These are phyloP conservation scores for Drosophila ananassae DNA, from an alignment of 1,140 invertebrate genomes.

Conservation along the genomic window DNA sequence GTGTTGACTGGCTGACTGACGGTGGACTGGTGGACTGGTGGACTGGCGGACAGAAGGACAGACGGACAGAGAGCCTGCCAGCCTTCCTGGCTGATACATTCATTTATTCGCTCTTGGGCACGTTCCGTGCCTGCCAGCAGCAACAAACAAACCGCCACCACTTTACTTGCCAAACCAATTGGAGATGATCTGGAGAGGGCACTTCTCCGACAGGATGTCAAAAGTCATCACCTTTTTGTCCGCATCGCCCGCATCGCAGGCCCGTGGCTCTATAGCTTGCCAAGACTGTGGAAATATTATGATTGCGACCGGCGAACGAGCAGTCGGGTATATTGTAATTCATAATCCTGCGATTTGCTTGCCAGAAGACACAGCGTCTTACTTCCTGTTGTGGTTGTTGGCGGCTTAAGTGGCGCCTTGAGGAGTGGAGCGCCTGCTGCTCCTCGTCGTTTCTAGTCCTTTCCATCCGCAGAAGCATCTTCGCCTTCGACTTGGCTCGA, in stretches of 20 bases:
- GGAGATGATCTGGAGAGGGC: slow-evolving; percentile 42
- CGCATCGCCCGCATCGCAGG: slow-evolving; percentile 22
- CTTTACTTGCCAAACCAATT: slow-evolving; percentile 69
- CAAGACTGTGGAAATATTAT: slow-evolving; percentile 78
- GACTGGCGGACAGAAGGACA: slow-evolving; percentile 23
- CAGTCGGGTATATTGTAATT: slow-evolving; percentile 77
- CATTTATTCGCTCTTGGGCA: slow-evolving; percentile 67
- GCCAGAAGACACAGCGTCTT: slow-evolving; percentile 77
- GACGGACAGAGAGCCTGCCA: slow-evolving; percentile 30
- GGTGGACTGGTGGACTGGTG: slow-evolving; percentile 18
- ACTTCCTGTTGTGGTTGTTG: slow-evolving; percentile 67
- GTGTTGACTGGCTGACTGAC: slow-evolving; percentile 11
- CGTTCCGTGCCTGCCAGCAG: slow-evolving; percentile 41
- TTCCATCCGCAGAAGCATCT: slow-evolving; percentile 5
- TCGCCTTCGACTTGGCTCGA: slow-evolving; percentile 38
- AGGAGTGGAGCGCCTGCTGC: not conserved
- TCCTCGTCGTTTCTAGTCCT: not conserved
- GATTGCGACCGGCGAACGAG: slow-evolving; percentile 52
- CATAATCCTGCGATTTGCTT: slow-evolving; percentile 77
- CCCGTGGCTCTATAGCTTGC: slow-evolving; percentile 10
- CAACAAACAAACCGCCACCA: slow-evolving; percentile 63
- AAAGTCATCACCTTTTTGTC: slow-evolving; percentile 78
- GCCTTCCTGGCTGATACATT: slow-evolving; percentile 61
- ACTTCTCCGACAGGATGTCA: slow-evolving; percentile 60
- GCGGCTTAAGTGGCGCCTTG: slow-evolving; percentile 59